phyloP scores from a whole-genome alignment of 1,140 invertebrate genomes.

The Psix sp. region DNA sequence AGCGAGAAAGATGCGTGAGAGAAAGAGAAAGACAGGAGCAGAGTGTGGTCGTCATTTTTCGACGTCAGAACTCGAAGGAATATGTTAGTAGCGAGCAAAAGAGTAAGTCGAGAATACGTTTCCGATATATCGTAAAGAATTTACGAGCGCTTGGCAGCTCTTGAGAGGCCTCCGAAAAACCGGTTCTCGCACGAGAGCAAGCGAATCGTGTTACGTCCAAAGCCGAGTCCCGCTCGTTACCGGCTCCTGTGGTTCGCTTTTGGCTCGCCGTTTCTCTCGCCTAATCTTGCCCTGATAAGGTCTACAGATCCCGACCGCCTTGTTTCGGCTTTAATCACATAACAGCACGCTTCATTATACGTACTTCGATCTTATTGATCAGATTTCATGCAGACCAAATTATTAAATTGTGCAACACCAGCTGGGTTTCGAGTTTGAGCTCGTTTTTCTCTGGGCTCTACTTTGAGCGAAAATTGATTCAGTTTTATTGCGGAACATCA shows the following conservation, averaged over 20 bases:
- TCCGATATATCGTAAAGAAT: conserved; percentile 58
- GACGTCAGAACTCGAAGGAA: conserved; percentile 37
- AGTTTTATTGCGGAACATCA: too few species aligned
- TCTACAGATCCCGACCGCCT: too few species aligned
- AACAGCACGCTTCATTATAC: too few species aligned
- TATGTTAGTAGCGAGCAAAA: conserved; percentile 26
- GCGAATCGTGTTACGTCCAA: conserved; percentile 40
- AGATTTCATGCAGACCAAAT: too few species aligned
- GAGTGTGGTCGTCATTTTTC: conserved; percentile 35
- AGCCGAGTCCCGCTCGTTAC: conserved; percentile 31
- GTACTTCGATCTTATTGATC: too few species aligned
- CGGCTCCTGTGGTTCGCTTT: conserved; percentile 17
- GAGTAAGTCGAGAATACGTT: conserved; percentile 45
- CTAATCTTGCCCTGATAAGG: not conserved
- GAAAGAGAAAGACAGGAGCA: not conserved
- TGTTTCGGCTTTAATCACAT: too few species aligned
- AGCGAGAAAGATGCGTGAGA: not conserved
- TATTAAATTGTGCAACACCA: too few species aligned
- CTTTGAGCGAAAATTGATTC: too few species aligned
- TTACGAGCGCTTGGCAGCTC: conserved; percentile 55
- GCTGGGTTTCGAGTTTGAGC: too few species aligned
- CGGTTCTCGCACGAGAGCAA: conserved; percentile 53
- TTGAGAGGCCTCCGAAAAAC: conserved; percentile 55
- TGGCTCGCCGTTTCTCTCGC: conserved; percentile 8
- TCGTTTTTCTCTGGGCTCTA: too few species aligned